Evolutionary conservation across 2,888 invertebrate species (phyloP).

Genomic region (Altica lythri): DNA sequence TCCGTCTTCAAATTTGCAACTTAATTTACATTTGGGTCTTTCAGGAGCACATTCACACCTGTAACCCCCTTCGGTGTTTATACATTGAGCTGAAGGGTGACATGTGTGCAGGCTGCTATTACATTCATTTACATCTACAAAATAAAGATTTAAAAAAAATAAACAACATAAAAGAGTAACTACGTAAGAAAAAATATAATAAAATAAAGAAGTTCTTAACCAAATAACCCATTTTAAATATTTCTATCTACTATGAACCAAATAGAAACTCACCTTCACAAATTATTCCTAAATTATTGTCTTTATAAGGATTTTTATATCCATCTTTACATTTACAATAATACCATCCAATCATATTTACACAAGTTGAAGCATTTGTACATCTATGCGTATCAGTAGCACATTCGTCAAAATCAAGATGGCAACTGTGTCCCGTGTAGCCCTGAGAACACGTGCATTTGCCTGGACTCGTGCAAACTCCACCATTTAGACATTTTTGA

Average conservation of each 20-base stretch:
- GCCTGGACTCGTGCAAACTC: slow-evolving; percentile 76
- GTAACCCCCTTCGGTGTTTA: slow-evolving; percentile 81
- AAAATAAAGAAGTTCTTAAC: no score
- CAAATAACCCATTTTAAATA: no score
- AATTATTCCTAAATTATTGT: slow-evolving; percentile 63
- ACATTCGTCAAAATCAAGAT: slow-evolving; percentile 88
- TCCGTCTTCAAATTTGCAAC: slow-evolving; percentile 75
- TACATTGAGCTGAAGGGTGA: slow-evolving; percentile 76
- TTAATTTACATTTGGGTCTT: slow-evolving; percentile 63
- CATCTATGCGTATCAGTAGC: slow-evolving; percentile 71
- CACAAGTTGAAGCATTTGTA: slow-evolving; percentile 75
- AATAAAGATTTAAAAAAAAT: slow-evolving; percentile 2
- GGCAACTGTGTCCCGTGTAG: slow-evolving; percentile 81
- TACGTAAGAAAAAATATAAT: no score
- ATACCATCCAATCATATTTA: slow-evolving; percentile 90
- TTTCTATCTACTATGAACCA: no score
- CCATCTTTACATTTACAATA: slow-evolving; percentile 85
- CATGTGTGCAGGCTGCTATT: slow-evolving; percentile 77
- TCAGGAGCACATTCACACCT: slow-evolving; percentile 70
- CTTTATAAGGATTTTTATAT: slow-evolving; percentile 66
- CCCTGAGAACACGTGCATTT: slow-evolving; percentile 80
- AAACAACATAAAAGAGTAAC: no score
- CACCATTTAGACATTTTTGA: slow-evolving; percentile 82
- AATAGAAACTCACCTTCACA: slow-evolving; percentile 67
- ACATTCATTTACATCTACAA: slow-evolving; percentile 83